Conservation (phyloP, 2,888 invertebrate species). For the Theodoxus fluviatilis region DNA sequence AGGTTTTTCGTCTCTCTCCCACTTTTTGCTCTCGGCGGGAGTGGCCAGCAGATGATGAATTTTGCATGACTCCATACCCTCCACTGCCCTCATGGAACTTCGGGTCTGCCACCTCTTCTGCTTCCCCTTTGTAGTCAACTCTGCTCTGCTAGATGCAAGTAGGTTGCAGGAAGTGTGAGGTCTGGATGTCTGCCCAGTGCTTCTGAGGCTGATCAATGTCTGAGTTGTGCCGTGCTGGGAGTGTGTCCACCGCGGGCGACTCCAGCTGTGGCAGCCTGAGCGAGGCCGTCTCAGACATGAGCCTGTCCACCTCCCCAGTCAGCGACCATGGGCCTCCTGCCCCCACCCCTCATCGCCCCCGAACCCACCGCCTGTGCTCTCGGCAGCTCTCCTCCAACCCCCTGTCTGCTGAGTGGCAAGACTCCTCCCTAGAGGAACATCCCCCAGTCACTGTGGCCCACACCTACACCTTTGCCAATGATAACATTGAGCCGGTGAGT, state of each 20-base stretch:
- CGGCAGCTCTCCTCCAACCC: constrained; percentile 36
- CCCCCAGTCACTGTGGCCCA: constrained; percentile 24
- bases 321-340: too few relatives aligned
- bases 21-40: too few relatives aligned
- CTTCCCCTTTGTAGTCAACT: too few relatives aligned
- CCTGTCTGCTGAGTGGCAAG: constrained; percentile 24
- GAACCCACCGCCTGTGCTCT: neutral
- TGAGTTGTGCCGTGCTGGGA: constrained; percentile 24
- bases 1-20: too few relatives aligned
- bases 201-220: constrained; percentile 23
- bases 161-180: too few relatives aligned
- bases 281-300: constrained; percentile 35
- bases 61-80: too few relatives aligned
- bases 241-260: constrained; percentile 28
- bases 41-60: too few relatives aligned
- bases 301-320: constrained; percentile 37
- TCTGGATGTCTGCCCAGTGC: neutral
- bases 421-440: constrained; percentile 24
- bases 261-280: constrained; percentile 30
- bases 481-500: too few relatives aligned
- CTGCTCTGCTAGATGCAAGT: too few relatives aligned
- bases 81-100: too few relatives aligned
- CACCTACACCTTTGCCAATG: constrained; percentile 28
- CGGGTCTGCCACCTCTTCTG: too few relatives aligned
- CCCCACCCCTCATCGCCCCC: too few relatives aligned